These are phyloP conservation scores for Adela reaumurella DNA, from an alignment of 2,888 invertebrate genomes.

Conservation along the genomic window DNA sequence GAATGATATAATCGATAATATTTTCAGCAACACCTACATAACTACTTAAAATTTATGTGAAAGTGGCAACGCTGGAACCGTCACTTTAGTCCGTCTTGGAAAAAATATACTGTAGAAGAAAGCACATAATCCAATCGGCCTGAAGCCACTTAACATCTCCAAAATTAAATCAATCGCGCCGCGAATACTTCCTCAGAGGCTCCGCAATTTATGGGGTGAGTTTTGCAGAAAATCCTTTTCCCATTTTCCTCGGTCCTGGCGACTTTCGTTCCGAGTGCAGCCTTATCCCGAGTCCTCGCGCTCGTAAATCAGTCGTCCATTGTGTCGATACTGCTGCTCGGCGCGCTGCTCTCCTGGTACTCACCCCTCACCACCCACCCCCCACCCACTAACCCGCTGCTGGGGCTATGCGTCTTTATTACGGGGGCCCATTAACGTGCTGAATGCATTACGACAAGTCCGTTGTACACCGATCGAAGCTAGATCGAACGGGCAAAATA, in stretches of 20 bases:
- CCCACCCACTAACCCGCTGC: not conserved
- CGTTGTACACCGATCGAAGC: too few species aligned
- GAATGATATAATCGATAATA: too few species aligned
- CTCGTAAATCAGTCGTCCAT: constrained; percentile 37
- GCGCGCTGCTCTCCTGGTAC: not conserved
- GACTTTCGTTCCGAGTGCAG: constrained; percentile 7
- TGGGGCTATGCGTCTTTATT: not conserved
- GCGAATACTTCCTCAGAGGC: constrained; percentile 6
- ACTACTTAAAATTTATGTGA: too few species aligned
- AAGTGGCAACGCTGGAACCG: too few species aligned
- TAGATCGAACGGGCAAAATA: too few species aligned
- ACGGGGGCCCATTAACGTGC: too few species aligned
- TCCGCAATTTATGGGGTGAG: constrained; percentile 5
- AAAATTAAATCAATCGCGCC: constrained; percentile 21
- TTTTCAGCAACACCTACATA: too few species aligned
- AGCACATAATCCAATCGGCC: constrained; percentile 1
- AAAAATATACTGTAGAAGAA: too few species aligned
- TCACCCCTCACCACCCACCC: not conserved
- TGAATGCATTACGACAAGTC: too few species aligned
- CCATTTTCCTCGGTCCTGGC: constrained; percentile 15
- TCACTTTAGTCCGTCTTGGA: too few species aligned
- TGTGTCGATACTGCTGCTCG: constrained; percentile 18
- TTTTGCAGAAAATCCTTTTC: constrained; percentile 25
- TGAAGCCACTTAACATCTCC: constrained; percentile 13
- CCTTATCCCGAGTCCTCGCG: constrained; percentile 26